Conservation (phyloP, 2,113 vertebrate species). For the Stictonetta naevosa region DNA sequence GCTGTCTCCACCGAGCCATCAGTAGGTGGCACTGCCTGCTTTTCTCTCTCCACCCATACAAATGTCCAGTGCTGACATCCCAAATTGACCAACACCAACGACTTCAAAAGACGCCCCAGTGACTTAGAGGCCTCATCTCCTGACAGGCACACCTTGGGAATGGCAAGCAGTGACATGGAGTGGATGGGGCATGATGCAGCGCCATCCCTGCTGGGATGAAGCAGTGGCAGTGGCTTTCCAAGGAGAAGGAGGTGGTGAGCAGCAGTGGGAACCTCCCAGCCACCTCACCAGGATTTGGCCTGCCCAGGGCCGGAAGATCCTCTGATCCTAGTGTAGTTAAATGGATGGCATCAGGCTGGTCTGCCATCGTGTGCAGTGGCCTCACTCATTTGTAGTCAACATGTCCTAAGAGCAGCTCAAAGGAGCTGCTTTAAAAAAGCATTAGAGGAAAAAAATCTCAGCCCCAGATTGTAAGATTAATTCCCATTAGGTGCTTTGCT, state of each 20-base stretch:
- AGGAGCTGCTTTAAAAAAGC: background rate
- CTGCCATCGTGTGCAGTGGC: background rate
- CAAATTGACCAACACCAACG: fast-evolving
- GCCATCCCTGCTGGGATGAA: background rate
- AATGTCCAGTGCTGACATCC: background rate
- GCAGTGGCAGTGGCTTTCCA: background rate
- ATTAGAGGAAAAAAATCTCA: background rate
- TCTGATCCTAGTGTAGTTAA: background rate
- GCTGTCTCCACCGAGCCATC: constrained; percentile 35
- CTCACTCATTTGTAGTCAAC: background rate
- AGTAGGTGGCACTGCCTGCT: constrained; percentile 71
- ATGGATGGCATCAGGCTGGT: background rate
- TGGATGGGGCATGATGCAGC: background rate
- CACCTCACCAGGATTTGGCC: background rate
- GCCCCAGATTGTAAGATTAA: background rate
- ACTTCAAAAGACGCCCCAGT: background rate
- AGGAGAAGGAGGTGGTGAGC: background rate
- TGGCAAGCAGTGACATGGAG: background rate
- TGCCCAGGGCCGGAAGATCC: background rate
- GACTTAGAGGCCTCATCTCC: background rate
- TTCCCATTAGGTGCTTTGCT: background rate
- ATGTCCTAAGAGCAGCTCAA: background rate
- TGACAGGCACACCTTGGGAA: background rate
- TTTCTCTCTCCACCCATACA: background rate
- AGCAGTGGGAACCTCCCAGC: background rate